These are phyloP conservation scores for Chelonoidis abingdonii DNA, from an alignment of 2,113 vertebrate species.

Conservation along the genomic window DNA sequence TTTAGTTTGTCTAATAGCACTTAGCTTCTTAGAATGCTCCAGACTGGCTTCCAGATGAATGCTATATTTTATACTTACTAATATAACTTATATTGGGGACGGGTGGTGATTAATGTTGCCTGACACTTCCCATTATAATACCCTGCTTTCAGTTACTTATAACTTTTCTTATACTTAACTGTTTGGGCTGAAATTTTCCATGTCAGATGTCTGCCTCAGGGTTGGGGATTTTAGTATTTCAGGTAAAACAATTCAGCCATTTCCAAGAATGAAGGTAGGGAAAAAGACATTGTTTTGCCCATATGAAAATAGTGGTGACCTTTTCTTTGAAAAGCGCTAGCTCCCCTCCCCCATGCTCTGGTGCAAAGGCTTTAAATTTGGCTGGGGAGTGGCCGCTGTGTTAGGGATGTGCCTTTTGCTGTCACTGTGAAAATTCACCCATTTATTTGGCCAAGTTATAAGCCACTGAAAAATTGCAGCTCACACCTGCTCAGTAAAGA, in stretches of 20 bases:
- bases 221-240: not conserved
- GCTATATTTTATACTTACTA: not conserved
- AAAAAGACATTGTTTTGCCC: not conserved
- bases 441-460: not conserved
- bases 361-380: not conserved
- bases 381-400: not conserved
- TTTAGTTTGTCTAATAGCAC: constrained; percentile 52
- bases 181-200: not conserved
- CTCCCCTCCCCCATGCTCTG: not conserved
- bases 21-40: constrained; percentile 39
- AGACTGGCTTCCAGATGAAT: not conserved
- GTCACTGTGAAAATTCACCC: not conserved
- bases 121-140: constrained; percentile 9
- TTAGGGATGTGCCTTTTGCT: not conserved
- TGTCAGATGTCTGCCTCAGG: not conserved
- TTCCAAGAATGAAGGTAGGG: not conserved
- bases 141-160: not conserved
- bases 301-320: not conserved
- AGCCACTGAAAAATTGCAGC: not conserved
- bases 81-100: not conserved
- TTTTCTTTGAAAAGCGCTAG: not conserved
- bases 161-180: not conserved
- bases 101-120: not conserved
- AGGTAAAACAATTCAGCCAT: too few relatives aligned
- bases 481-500: not conserved